Evolutionary conservation across 2,113 vertebrate genomes (phyloP).

Genomic region (Propithecus coquereli): DNA sequence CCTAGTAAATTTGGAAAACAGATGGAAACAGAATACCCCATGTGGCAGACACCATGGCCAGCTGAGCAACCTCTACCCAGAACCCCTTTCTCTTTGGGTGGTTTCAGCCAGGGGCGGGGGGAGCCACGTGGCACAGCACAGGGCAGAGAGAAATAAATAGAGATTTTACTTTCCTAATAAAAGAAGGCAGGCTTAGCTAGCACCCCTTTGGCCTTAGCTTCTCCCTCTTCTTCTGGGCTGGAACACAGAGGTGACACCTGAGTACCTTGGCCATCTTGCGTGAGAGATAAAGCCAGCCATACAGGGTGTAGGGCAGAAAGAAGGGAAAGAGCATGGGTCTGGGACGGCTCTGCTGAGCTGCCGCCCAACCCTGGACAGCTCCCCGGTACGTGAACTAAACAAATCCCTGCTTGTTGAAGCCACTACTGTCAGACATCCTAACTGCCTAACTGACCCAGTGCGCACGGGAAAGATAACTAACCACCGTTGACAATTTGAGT

Average conservation of each 20-base stretch:
- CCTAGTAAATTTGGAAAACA: background rate
- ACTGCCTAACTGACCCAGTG: background rate
- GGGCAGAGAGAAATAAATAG: background rate
- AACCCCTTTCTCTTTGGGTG: background rate
- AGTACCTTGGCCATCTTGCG: rapidly evolving
- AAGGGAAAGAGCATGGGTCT: rapidly evolving
- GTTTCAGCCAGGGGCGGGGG: rapidly evolving
- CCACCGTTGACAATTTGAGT: rapidly evolving
- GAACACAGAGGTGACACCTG: background rate
- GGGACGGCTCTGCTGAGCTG: rapidly evolving
- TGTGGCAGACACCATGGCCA: rapidly evolving
- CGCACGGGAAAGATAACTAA: rapidly evolving
- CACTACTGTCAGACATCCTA: background rate
- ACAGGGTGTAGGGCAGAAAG: rapidly evolving
- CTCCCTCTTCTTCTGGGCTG: background rate
- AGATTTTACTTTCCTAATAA: background rate
- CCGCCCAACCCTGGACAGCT: too few species aligned
- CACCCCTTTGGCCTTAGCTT: rapidly evolving
- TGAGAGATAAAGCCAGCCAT: rapidly evolving
- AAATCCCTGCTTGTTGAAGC: background rate
- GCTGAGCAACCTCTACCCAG: background rate
- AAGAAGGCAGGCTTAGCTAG: background rate
- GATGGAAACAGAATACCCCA: background rate
- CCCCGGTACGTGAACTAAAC: rapidly evolving
- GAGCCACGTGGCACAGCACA: rapidly evolving